Evolutionary conservation across 2,888 invertebrate species (phyloP).

Genomic region (Oegoconia quadripuncta): DNA sequence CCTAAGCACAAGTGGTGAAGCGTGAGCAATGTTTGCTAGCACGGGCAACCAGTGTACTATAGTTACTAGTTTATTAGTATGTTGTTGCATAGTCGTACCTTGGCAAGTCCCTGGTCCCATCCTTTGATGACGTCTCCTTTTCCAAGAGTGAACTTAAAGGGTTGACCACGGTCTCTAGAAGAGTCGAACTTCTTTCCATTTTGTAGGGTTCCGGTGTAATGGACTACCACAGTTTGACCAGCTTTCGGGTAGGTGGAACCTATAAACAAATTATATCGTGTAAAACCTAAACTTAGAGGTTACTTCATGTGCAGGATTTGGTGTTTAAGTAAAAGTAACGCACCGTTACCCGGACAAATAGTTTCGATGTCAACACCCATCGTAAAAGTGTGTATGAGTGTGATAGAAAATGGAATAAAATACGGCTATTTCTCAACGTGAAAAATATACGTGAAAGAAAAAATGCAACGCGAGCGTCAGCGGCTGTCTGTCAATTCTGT

Average conservation of each 20-base stretch:
- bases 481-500: too few relatives aligned
- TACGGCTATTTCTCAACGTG: too few relatives aligned
- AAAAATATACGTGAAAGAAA: too few relatives aligned
- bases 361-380: slow-evolving; percentile 72
- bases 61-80: not conserved
- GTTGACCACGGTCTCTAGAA: slow-evolving; percentile 94
- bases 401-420: too few relatives aligned
- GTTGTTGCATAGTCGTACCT: slow-evolving; percentile 67
- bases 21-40: too few relatives aligned
- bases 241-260: slow-evolving; percentile 94
- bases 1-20: too few relatives aligned
- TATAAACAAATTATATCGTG: slow-evolving; percentile 43
- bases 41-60: too few relatives aligned
- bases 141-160: slow-evolving; percentile 96
- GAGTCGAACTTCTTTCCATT: slow-evolving; percentile 97
- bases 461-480: too few relatives aligned
- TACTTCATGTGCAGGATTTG: slow-evolving; percentile 16
- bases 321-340: slow-evolving; percentile 10
- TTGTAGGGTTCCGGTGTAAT: slow-evolving; percentile 95
- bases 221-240: slow-evolving; percentile 97
- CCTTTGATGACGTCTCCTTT: slow-evolving; percentile 98
- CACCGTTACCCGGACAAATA: slow-evolving; percentile 63
- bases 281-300: slow-evolving; percentile 21
- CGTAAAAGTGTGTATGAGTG: too few relatives aligned
- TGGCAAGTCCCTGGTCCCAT: slow-evolving; percentile 97